Evolutionary conservation across 2,888 invertebrate genomes (phyloP).

Genomic region (Arrhopalites spinosus): DNA sequence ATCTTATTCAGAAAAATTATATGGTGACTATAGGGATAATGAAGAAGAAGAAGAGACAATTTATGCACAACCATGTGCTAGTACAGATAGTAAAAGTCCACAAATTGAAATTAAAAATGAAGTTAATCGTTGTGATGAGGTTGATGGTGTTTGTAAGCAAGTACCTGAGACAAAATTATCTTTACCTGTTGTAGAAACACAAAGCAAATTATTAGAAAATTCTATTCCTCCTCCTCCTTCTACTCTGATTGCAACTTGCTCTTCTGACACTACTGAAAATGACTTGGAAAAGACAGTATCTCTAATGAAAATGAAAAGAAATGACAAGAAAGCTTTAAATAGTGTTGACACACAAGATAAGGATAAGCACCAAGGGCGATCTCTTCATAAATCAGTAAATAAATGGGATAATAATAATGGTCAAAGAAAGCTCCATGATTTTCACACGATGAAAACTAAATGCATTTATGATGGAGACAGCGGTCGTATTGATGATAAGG

Average conservation of each 20-base stretch:
- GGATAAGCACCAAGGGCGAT: background rate
- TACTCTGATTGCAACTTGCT: background rate
- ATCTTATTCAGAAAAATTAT: slow-evolving; percentile 1
- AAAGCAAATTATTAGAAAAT: slow-evolving; percentile 11
- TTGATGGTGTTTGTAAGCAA: slow-evolving; percentile 24
- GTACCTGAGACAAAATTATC: slow-evolving; percentile 23
- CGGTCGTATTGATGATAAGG: background rate
- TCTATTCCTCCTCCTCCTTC: background rate
- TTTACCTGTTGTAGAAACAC: background rate
- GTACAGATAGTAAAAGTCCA: background rate
- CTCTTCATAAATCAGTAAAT: background rate
- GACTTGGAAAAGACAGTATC: background rate
- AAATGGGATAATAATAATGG: background rate
- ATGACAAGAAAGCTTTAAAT: slow-evolving; percentile 1
- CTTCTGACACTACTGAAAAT: background rate
- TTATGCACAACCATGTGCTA: too few relatives aligned
- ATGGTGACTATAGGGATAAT: background rate
- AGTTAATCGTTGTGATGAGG: slow-evolving; percentile 23
- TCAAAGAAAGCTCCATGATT: too few relatives aligned
- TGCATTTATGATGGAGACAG: slow-evolving; percentile 1
- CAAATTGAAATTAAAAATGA: slow-evolving; percentile 21
- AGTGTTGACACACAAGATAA: background rate
- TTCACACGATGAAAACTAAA: background rate
- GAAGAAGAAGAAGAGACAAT: background rate
- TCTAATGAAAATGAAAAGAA: background rate